These are phyloP conservation scores for Pristionchus maxplancki DNA, from an alignment of 2,888 invertebrate genomes.

Conservation along the genomic window DNA sequence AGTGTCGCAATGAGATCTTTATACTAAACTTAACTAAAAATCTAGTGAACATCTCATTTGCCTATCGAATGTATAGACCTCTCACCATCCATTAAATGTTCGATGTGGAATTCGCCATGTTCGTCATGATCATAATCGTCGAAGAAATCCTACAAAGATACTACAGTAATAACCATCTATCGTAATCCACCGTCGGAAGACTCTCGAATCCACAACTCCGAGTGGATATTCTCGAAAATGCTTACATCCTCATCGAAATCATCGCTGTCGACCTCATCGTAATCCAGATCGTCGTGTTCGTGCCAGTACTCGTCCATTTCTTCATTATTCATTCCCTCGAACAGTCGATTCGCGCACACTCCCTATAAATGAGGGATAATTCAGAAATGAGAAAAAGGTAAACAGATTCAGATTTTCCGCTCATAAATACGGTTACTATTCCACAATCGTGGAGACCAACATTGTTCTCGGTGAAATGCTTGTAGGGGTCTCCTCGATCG, in stretches of 20 bases:
- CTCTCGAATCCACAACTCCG: not conserved
- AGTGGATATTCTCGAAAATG: not conserved
- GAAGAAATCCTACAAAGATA: not conserved
- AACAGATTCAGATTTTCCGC: no score
- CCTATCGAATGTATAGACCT: no score
- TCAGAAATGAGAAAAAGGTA: no score
- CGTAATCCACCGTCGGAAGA: not conserved
- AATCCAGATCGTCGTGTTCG: not conserved
- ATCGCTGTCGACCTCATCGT: not conserved
- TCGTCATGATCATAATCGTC: not conserved
- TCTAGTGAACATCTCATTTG: no score
- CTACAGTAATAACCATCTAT: not conserved
- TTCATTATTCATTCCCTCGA: constrained; percentile 35
- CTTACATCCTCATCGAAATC: not conserved
- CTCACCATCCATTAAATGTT: not conserved
- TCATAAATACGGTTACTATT: no score
- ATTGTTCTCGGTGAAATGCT: constrained; percentile 40
- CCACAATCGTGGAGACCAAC: not conserved
- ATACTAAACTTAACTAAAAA: no score
- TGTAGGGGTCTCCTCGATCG: constrained; percentile 65
- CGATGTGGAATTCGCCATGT: constrained; percentile 1
- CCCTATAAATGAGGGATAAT: constrained; percentile 7
- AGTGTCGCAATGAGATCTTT: no score
- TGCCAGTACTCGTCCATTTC: not conserved
- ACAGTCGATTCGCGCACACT: constrained; percentile 42